Conservation (phyloP, 2,888 invertebrate genomes). For the Chalcosyrphus nemorum region DNA sequence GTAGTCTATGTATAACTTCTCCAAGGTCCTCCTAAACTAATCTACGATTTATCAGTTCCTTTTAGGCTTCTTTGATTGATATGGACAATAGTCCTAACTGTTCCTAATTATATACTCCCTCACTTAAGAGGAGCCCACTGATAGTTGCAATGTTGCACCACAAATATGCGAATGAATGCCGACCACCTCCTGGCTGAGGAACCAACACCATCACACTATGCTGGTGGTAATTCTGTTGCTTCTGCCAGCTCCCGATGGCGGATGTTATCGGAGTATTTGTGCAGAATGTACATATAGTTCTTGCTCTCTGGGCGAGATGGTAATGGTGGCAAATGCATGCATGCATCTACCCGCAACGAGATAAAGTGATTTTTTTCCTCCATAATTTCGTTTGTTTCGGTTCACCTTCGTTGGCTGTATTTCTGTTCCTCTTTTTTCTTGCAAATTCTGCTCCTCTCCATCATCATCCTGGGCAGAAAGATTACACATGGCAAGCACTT, state of each 20-base stretch:
- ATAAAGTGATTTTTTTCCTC: constrained; percentile 60
- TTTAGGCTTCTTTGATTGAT: too few relatives aligned
- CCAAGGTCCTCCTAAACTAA: too few relatives aligned
- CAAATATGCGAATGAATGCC: not conserved
- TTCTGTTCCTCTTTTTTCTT: constrained; percentile 15
- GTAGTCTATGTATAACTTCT: too few relatives aligned
- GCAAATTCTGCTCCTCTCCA: constrained; percentile 48
- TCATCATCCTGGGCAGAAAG: constrained; percentile 60
- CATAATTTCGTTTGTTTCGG: constrained; percentile 71
- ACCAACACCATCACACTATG: constrained; percentile 16
- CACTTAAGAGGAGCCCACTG: not conserved
- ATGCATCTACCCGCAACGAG: constrained; percentile 65
- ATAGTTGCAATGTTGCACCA: constrained; percentile 10
- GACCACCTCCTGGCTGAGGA: constrained; percentile 1
- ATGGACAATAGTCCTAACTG: too few relatives aligned
- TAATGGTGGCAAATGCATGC: constrained; percentile 64
- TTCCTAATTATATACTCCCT: constrained; percentile 16
- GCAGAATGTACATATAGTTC: constrained; percentile 45
- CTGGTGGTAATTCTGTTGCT: constrained; percentile 18
- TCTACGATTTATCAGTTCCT: too few relatives aligned
- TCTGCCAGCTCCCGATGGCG: constrained; percentile 40
- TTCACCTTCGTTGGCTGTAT: constrained; percentile 65
- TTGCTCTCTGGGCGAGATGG: constrained; percentile 37
- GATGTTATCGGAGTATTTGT: constrained; percentile 65
- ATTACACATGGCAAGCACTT: constrained; percentile 69